These are phyloP conservation scores for Liodrosophila aerea DNA, from an alignment of 2,888 invertebrate species.

Conservation along the genomic window DNA sequence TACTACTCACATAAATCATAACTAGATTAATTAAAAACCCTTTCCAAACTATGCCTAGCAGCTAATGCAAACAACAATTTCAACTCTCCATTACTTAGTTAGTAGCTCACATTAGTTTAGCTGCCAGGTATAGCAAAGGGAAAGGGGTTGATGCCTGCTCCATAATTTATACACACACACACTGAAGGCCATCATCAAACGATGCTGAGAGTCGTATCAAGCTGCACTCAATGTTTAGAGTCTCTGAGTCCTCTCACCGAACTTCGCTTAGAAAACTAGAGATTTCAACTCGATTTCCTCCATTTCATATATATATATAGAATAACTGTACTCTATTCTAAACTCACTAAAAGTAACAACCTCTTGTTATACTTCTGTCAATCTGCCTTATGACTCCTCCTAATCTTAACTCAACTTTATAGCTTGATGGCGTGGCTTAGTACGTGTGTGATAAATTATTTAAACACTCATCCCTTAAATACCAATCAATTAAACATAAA, in stretches of 20 bases:
- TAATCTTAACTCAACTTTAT: slow-evolving; percentile 32
- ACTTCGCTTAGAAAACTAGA: neutral
- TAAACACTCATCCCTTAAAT: slow-evolving; percentile 59
- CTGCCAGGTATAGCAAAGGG: slow-evolving; percentile 35
- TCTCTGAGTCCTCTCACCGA: slow-evolving; percentile 1
- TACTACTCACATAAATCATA: slow-evolving; percentile 41
- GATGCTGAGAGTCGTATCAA: slow-evolving; percentile 47
- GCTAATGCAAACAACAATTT: slow-evolving; percentile 9
- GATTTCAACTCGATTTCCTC: too few relatives aligned
- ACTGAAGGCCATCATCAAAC: slow-evolving; percentile 25
- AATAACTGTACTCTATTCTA: too few relatives aligned
- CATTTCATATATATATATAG: too few relatives aligned
- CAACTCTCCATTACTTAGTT: slow-evolving; percentile 8
- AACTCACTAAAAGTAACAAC: too few relatives aligned
- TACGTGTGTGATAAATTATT: slow-evolving; percentile 72
- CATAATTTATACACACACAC: slow-evolving; percentile 70
- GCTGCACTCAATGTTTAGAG: slow-evolving; percentile 21
- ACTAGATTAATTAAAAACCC: slow-evolving; percentile 36
- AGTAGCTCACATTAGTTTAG: slow-evolving; percentile 25
- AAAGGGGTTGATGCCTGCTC: slow-evolving; percentile 46
- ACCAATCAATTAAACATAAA: slow-evolving; percentile 38
- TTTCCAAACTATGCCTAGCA: slow-evolving; percentile 33
- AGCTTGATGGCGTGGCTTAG: slow-evolving; percentile 49
- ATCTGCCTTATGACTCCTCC: too few relatives aligned
- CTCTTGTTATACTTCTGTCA: too few relatives aligned